Conservation (phyloP, 2,888 invertebrate genomes). For the Cancer borealis region DNA sequence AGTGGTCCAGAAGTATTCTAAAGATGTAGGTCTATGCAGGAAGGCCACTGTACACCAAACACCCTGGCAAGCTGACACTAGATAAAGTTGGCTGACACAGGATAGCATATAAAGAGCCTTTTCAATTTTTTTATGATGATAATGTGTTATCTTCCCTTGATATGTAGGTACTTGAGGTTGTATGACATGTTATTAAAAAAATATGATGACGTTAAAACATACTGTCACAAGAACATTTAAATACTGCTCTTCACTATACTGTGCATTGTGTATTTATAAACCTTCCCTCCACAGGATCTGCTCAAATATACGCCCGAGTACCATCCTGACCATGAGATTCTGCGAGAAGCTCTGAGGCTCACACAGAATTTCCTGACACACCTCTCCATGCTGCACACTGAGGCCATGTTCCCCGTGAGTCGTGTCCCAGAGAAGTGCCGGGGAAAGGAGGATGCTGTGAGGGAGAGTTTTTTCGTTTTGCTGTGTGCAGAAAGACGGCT, state of each 20-base stretch:
- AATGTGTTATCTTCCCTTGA: not conserved
- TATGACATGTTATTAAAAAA: not conserved
- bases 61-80: not conserved
- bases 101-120: not conserved
- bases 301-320: conserved; percentile 81
- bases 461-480: conserved; percentile 17
- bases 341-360: conserved; percentile 84
- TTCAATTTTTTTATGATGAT: not conserved
- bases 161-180: not conserved
- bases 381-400: conserved; percentile 92
- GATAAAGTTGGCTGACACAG: not conserved
- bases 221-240: not conserved
- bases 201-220: not conserved
- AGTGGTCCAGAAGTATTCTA: not conserved
- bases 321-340: conserved; percentile 80
- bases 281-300: conserved; percentile 80
- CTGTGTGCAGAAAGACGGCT: not conserved
- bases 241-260: not conserved
- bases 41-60: not conserved
- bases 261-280: not conserved
- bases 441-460: conserved; percentile 35
- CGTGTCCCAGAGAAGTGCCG: conserved; percentile 10
- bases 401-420: conserved; percentile 89
- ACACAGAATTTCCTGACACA: conserved; percentile 94
- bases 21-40: not conserved